phyloP scores from a whole-genome alignment of 2,888 invertebrate genomes.

The Agelastica alni region DNA sequence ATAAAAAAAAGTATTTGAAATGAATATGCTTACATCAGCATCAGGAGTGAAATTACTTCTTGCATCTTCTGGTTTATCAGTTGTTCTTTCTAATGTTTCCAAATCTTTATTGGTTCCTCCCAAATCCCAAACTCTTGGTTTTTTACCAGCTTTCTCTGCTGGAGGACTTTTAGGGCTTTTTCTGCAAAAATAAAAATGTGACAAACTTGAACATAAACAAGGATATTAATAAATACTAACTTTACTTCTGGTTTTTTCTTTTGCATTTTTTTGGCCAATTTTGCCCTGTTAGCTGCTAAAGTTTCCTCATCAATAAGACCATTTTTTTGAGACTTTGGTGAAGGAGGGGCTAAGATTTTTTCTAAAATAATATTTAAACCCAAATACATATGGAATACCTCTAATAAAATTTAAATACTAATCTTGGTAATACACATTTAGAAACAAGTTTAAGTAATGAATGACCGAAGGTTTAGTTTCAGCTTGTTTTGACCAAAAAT shows the following conservation, averaged over 20 bases:
- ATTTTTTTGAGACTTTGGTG: slow-evolving; percentile 48
- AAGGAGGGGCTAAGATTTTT: slow-evolving; percentile 31
- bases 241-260: slow-evolving; percentile 69
- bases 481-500: no score
- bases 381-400: no score
- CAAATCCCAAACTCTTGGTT: slow-evolving; percentile 88
- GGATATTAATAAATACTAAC: slow-evolving; percentile 50
- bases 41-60: slow-evolving; percentile 66
- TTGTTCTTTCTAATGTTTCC: slow-evolving; percentile 78
- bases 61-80: slow-evolving; percentile 71
- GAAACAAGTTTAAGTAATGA: no score
- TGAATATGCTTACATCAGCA: slow-evolving; percentile 61
- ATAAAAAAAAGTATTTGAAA: slow-evolving; percentile 3
- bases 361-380: slow-evolving; percentile 19
- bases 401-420: no score
- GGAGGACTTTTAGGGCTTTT: slow-evolving; percentile 60
- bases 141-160: slow-evolving; percentile 76
- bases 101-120: slow-evolving; percentile 80
- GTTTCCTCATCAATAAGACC: slow-evolving; percentile 67
- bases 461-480: no score
- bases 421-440: no score
- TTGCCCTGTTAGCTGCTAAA: slow-evolving; percentile 75
- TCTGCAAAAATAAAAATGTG: slow-evolving; percentile 40
- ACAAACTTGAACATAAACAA: neutral
- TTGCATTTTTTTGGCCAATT: slow-evolving; percentile 76